Conservation (phyloP, 2,113 vertebrate genomes). For the Hemibagrus wyckioides region DNA sequence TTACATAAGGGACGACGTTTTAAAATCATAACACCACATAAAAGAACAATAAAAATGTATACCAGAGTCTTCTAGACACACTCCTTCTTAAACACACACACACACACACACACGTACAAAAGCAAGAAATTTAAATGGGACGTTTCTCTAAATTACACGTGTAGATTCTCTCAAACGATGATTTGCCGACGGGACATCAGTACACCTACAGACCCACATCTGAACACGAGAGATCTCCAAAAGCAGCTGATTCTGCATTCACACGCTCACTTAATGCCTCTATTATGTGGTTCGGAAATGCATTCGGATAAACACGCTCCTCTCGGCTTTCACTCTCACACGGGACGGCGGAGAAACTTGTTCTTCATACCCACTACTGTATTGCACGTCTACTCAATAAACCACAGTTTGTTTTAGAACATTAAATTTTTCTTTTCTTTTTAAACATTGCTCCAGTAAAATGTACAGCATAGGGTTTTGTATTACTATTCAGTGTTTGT, state of each 20-base stretch:
- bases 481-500: slow-evolving; percentile 59
- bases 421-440: slow-evolving; percentile 37
- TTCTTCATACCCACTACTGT: slow-evolving; percentile 60
- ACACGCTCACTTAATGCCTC: slow-evolving; percentile 45
- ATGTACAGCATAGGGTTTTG: slow-evolving; percentile 70
- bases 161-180: slow-evolving; percentile 45
- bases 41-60: slow-evolving; percentile 43
- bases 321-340: not conserved
- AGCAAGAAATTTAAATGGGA: slow-evolving; percentile 40
- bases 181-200: slow-evolving; percentile 47
- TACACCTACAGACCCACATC: slow-evolving; percentile 37
- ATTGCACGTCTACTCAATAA: slow-evolving; percentile 78
- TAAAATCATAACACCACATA: slow-evolving; percentile 44
- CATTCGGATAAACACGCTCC: not conserved
- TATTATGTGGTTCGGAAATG: not conserved
- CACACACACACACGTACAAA: slow-evolving; percentile 18
- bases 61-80: not conserved
- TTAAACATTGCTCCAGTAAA: slow-evolving; percentile 59
- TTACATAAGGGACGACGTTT: slow-evolving; percentile 19
- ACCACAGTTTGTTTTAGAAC: slow-evolving; percentile 62
- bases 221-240: slow-evolving; percentile 57
- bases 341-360: slow-evolving; percentile 30
- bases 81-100: not conserved
- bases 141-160: slow-evolving; percentile 45
- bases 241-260: slow-evolving; percentile 50